Evolutionary conservation across 2,888 invertebrate species (phyloP).

Genomic region (Epirrhoe tristata): DNA sequence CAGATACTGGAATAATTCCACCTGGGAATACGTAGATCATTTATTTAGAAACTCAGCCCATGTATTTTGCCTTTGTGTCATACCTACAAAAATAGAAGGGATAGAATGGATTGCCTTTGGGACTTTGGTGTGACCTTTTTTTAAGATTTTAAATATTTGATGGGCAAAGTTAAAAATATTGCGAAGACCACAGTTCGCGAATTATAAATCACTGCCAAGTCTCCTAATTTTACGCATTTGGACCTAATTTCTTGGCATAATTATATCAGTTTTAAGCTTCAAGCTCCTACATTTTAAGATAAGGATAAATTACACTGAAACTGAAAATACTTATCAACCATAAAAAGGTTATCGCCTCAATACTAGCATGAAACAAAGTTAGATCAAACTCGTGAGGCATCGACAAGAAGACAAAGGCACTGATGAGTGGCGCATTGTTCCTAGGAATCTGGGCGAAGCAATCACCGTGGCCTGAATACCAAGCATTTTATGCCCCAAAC

Average conservation of each 20-base stretch:
- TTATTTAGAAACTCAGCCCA: conserved; percentile 14
- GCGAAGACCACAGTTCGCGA: not conserved
- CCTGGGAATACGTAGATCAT: conserved; percentile 23
- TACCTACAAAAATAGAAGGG: conserved; percentile 33
- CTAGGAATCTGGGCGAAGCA: conserved; percentile 67
- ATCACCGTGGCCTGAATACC: conserved; percentile 75
- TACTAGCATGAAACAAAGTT: conserved; percentile 23
- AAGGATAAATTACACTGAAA: not conserved
- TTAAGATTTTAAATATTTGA: conserved; percentile 37
- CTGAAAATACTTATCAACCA: conserved; percentile 3
- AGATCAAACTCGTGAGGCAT: conserved; percentile 35
- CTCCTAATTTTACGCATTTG: not conserved
- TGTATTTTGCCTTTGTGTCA: conserved; percentile 20
- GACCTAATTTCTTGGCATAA: not conserved
- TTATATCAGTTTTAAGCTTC: not conserved
- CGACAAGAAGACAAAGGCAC: conserved; percentile 62
- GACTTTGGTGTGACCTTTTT: conserved; percentile 37
- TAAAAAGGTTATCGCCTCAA: conserved; percentile 2
- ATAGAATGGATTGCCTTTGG: conserved; percentile 31
- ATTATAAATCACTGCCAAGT: not conserved
- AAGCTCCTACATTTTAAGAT: too few species aligned
- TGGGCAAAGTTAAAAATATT: conserved; percentile 22
- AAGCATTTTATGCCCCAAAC: conserved; percentile 51
- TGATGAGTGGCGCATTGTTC: conserved; percentile 65
- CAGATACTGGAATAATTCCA: conserved; percentile 26